A percentile compares a stretch with the other conserved stretches of the same genome.
Evolutionary conservation across 2,797 vertebrate species (phyloP).

Genomic region (Anabacerthia variegaticeps): DNA sequence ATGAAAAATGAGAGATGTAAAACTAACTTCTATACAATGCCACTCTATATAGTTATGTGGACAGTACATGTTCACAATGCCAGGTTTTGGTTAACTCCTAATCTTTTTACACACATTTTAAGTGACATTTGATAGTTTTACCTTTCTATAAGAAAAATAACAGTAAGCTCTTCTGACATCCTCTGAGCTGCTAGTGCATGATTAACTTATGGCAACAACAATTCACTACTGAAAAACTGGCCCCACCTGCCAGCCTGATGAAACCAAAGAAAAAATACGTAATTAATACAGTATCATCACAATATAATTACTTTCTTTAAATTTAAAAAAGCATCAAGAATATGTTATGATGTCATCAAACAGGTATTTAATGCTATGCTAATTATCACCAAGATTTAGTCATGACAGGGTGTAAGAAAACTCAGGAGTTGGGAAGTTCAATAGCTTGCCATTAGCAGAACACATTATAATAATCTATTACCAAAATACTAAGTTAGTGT

Average conservation of each 20-base stretch:
- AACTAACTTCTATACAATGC: not conserved
- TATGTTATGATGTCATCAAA: not conserved
- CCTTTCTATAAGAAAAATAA: not conserved
- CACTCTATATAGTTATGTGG: not conserved
- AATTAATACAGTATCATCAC: not conserved
- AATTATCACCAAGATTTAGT: not conserved
- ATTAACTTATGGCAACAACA: not conserved
- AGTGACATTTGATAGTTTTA: not conserved
- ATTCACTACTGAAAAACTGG: not conserved
- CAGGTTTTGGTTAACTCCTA: not conserved
- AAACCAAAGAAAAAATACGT: not conserved
- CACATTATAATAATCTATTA: not conserved
- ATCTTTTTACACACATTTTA: not conserved
- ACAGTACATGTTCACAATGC: not conserved
- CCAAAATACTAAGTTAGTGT: not conserved
- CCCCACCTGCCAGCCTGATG: not conserved
- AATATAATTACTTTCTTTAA: not conserved
- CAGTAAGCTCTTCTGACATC: not conserved
- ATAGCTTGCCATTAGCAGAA: not conserved
- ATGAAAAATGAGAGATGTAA: not conserved
- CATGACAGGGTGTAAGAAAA: not conserved
- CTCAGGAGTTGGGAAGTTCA: not conserved
- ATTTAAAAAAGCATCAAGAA: not conserved
- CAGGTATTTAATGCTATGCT: not conserved
- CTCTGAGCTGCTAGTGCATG: not conserved